These are phyloP conservation scores for Podilymbus podiceps DNA, from an alignment of 2,113 vertebrate genomes.

Conservation along the genomic window DNA sequence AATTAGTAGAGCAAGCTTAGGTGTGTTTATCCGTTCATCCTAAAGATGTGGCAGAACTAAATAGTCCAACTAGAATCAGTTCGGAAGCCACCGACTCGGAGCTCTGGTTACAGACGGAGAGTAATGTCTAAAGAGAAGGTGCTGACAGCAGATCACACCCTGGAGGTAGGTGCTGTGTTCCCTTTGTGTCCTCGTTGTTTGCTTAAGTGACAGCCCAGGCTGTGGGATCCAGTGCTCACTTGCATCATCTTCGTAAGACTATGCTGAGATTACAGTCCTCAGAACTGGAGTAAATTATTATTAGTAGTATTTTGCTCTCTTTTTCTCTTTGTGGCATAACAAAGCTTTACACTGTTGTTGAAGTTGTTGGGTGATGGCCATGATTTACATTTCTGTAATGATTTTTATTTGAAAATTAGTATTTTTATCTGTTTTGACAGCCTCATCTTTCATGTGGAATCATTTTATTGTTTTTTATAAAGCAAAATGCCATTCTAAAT, in stretches of 20 bases:
- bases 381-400: background rate
- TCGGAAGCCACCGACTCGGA: background rate
- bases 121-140: background rate
- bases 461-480: background rate
- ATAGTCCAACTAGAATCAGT: background rate
- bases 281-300: background rate
- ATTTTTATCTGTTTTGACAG: background rate
- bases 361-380: background rate
- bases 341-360: background rate
- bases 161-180: background rate
- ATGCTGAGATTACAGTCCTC: background rate
- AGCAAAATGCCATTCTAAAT: background rate
- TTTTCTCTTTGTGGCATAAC: background rate
- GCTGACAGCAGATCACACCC: background rate
- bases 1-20: background rate
- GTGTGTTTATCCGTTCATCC: background rate
- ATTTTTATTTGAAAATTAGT: background rate
- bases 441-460: background rate
- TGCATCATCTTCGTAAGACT: background rate
- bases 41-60: background rate
- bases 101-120: background rate
- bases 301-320: background rate
- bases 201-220: background rate
- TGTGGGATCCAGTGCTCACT: background rate
- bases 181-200: background rate